phyloP scores from a whole-genome alignment of 2,113 vertebrate species.

The Erythrocercus mccallii region DNA sequence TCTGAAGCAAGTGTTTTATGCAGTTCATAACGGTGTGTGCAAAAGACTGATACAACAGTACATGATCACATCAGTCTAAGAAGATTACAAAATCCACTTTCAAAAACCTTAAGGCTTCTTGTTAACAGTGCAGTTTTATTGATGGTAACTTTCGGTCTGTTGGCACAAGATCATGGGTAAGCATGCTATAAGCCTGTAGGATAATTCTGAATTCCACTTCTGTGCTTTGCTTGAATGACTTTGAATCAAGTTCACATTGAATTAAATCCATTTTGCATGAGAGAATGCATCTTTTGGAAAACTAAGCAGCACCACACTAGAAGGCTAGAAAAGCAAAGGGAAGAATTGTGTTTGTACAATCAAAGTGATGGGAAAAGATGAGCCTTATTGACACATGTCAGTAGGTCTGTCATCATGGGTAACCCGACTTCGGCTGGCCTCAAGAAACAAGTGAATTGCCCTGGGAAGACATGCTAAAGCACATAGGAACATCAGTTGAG shows the following conservation, averaged over 20 bases:
- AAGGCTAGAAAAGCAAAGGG: not conserved
- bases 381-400: not conserved
- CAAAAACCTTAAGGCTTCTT: not conserved
- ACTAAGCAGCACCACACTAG: not conserved
- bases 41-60: not conserved
- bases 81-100: not conserved
- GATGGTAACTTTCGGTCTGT: accelerated
- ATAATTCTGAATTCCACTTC: not conserved
- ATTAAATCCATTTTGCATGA: not conserved
- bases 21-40: not conserved
- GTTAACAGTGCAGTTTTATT: not conserved
- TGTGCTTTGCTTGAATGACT: not conserved
- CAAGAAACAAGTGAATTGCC: not conserved
- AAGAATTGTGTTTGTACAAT: not conserved
- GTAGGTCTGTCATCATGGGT: not conserved
- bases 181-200: accelerated
- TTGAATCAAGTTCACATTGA: not conserved
- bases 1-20: not conserved
- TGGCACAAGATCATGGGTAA: not conserved
- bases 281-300: not conserved
- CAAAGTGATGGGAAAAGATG: not conserved
- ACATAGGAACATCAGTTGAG: not conserved
- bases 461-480: not conserved
- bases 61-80: not conserved
- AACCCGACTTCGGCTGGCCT: not conserved